phyloP scores from a whole-genome alignment of 2,113 vertebrate genomes.

The Aleadryas rufinucha region DNA sequence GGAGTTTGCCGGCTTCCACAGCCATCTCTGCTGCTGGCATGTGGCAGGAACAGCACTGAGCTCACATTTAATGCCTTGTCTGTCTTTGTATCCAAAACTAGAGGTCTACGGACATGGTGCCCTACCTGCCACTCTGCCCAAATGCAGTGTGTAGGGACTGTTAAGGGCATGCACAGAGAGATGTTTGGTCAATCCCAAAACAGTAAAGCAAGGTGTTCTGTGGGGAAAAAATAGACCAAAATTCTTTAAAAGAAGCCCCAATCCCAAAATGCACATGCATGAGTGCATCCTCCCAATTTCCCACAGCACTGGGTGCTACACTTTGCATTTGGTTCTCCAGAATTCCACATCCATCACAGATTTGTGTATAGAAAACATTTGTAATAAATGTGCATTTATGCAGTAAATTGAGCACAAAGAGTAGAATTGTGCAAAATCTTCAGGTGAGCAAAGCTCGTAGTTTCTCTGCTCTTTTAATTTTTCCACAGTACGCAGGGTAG shows the following conservation, averaged over 20 bases:
- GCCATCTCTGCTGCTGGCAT: accelerated
- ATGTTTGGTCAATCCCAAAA: not conserved
- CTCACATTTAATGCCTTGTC: not conserved
- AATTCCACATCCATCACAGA: not conserved
- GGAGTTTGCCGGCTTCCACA: not conserved
- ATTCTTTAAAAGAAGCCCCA: not conserved
- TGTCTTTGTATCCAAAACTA: not conserved
- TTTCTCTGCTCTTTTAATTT: not conserved
- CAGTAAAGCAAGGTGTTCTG: not conserved
- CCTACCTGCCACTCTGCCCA: not conserved
- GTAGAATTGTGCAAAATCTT: not conserved
- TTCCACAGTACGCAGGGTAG: not conserved
- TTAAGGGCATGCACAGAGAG: too few relatives aligned
- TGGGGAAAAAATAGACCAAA: not conserved
- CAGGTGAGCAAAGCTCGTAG: not conserved
- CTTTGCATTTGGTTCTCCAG: not conserved
- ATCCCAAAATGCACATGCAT: not conserved
- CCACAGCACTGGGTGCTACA: not conserved
- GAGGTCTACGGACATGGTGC: accelerated
- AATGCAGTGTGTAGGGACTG: not conserved
- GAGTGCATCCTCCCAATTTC: not conserved
- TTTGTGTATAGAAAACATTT: not conserved
- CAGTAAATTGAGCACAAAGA: not conserved
- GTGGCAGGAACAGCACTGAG: not conserved
- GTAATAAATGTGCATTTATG: not conserved